phyloP scores from a whole-genome alignment of 2,888 invertebrate species.

The Caenorhabditis sp. region DNA sequence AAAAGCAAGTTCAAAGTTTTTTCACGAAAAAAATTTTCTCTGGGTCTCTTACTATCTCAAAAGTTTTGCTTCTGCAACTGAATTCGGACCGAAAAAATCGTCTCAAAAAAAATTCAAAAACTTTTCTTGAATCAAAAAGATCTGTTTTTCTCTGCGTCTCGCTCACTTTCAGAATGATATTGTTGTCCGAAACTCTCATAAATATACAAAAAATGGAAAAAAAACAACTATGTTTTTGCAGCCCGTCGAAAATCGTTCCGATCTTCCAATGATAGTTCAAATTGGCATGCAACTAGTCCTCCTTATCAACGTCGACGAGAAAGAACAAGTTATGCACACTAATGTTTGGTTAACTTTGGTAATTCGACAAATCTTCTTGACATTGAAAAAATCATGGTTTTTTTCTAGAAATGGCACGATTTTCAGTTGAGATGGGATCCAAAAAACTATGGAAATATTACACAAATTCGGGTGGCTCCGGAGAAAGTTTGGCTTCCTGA shows the following conservation, averaged over 20 bases:
- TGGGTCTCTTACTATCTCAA: too few species aligned
- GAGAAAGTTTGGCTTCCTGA: constrained; percentile 73
- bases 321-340: constrained; percentile 71
- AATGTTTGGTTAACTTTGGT: constrained; percentile 74
- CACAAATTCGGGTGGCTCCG: constrained; percentile 72
- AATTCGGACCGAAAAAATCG: too few species aligned
- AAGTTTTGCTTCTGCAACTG: too few species aligned
- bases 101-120: too few species aligned
- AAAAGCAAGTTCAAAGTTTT: too few species aligned
- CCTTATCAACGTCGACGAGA: constrained; percentile 74
- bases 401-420: constrained; percentile 67
- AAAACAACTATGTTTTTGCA: constrained; percentile 60
- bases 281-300: constrained; percentile 71
- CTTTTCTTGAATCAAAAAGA: too few species aligned
- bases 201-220: background rate
- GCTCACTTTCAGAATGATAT: too few species aligned
- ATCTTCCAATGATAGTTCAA: constrained; percentile 66
- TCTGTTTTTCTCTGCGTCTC: too few species aligned
- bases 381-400: background rate
- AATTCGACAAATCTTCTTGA: constrained; percentile 10
- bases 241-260: constrained; percentile 71
- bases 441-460: constrained; percentile 68
- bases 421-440: constrained; percentile 71
- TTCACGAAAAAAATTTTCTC: too few species aligned
- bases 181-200: too few species aligned